phyloP scores from a whole-genome alignment of 2,113 vertebrate genomes.

The Tonatia bakeri region DNA sequence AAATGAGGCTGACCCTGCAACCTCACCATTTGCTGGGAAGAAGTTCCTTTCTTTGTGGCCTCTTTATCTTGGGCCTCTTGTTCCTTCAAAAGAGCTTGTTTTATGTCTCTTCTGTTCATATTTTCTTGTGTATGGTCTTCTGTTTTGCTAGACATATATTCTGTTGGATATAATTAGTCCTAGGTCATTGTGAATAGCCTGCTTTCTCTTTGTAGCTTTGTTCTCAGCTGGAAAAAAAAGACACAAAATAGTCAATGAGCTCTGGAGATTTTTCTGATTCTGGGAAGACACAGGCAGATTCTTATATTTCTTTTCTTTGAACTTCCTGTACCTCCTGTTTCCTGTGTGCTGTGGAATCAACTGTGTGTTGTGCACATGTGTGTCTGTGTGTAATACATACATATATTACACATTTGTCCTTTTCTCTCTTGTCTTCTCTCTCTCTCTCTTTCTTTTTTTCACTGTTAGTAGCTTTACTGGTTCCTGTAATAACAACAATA shows the following conservation, averaged over 20 bases:
- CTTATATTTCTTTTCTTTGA: neutral
- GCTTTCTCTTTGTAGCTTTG: constrained; percentile 14
- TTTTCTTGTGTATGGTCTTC: neutral
- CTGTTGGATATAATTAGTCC: constrained; percentile 28
- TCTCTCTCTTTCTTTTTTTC: neutral
- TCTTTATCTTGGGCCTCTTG: neutral
- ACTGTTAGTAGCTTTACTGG: neutral
- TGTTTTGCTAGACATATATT: neutral
- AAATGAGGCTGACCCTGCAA: neutral
- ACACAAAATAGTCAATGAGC: neutral
- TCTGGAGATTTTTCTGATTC: neutral
- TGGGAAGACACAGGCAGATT: neutral
- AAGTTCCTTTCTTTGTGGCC: neutral
- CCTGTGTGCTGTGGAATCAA: neutral
- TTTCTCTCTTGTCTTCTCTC: neutral
- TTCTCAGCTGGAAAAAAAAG: neutral
- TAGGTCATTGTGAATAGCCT: constrained; percentile 11
- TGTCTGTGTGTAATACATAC: neutral
- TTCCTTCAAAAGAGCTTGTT: neutral
- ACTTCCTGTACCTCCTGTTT: neutral
- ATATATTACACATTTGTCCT: neutral
- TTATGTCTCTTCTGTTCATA: neutral
- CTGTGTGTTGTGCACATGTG: neutral
- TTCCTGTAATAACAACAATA: neutral
- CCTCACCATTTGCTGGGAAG: neutral